phyloP scores from a whole-genome alignment of 2,797 vertebrate species.

The Falco peregrinus region DNA sequence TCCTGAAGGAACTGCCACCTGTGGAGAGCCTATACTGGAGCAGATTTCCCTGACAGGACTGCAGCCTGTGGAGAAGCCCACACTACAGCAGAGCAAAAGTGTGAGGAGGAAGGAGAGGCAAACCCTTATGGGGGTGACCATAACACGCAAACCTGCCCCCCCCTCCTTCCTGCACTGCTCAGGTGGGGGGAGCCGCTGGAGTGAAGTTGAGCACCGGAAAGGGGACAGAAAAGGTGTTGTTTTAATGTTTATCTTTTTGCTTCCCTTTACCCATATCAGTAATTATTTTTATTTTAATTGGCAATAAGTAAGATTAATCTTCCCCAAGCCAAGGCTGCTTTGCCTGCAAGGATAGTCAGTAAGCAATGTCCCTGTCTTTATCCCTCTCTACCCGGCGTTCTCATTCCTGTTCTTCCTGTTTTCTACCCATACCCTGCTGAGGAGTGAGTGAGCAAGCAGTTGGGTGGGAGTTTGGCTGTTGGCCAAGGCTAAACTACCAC shows the following conservation, averaged over 20 bases:
- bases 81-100: neutral
- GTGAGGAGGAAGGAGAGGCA: neutral
- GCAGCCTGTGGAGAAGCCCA: neutral
- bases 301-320: neutral
- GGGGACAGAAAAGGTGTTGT: neutral
- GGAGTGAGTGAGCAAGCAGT: neutral
- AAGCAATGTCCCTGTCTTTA: neutral
- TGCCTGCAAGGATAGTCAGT: neutral
- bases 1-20: constrained; percentile 3
- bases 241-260: neutral
- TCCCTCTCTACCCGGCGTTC: neutral
- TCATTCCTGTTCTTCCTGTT: neutral
- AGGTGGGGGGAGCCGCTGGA: rapidly evolving
- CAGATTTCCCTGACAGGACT: constrained; percentile 15
- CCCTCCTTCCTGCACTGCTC: neutral
- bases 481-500: neutral
- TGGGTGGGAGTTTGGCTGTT: neutral
- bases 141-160: neutral
- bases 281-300: neutral
- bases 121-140: neutral
- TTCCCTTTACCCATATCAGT: neutral
- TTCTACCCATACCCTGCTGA: neutral
- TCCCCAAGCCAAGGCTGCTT: neutral
- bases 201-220: neutral
- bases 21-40: neutral